Base-by-base conservation (phyloP, 92 coral and sea anemone species). In the Zoanthus solanderi region DNA sequence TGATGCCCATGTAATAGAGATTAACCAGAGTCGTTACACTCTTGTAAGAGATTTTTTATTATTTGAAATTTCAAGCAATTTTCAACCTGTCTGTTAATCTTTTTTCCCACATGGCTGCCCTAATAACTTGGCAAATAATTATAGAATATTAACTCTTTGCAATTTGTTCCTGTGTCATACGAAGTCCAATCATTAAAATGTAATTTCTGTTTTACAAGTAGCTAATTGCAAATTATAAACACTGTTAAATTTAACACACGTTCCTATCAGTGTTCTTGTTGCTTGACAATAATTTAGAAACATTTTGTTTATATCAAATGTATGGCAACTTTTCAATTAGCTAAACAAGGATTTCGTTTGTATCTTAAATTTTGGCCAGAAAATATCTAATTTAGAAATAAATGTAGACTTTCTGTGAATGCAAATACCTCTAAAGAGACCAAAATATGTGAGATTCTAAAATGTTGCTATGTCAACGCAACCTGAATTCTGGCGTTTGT, bases 91-190 rank as follows among this genome's bases (percentile, higher is more conserved):
- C 60, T 28, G 18, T 66, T 50, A 81, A 65, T 66, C 85, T 45
- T 81, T 81, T 81, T 81, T 81, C 85, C 85, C 85, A 81, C 75
- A 81, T 81, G 18, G 48, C 65, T 81, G 42, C 29, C 58, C 47
- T 45, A 81, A 81, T 81, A 81, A 81, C 57, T 81, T 81, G 75
- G 71, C 58, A 81, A 81, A 65, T 81, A 65, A 81, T 81, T 81
- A 81, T 50, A 45, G 57, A 81, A 65, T 81, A 53, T 81, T 31
- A 81, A 60, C 85, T 44, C 65, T 81, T 66, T 50, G 16, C 60
- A 48, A 37, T 29, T 42, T 34, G 72, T 79, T 79, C 47, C 4
- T 34, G 72, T 15, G 32, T 79, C 42, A 56, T 32, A 44, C 71
- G 75, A 81, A 45, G 72, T 17, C 17, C 45, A 4, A 6, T 65